Evolutionary conservation across 2,797 vertebrate genomes (phyloP), one percentile per base, ranked within the genome.

Genomic region (Botia kubotai): DNA sequence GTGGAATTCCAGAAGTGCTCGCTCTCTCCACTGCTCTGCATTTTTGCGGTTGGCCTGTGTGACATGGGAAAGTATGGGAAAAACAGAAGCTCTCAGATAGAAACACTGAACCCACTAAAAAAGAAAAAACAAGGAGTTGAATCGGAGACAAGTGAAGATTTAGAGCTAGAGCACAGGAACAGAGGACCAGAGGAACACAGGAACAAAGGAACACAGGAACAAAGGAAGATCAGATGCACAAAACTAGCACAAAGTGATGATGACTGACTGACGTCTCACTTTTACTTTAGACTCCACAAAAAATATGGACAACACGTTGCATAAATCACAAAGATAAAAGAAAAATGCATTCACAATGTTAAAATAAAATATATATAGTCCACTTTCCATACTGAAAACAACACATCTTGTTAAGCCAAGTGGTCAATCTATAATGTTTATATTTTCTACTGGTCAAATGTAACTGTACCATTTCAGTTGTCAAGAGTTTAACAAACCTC

Each of bases 31-130:
- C 94, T 94, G 93, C 94, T 91, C 93, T 95, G 93, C 96, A 96
- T 98, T 97, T 95, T 97, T 98, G 96, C 91, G 96, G 96, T 96
- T 93, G 94, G 95, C 94, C 93, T 94, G 92, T 95, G 93, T 97
- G 96, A 97, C 96, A 96, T 93, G 95, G 94, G 94, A 94, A 95
- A 98, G 96, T 98, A 96, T 98, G 97, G 96, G 97, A 98, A 98
- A 97, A 97, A 96, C 95, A 94, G 96, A 97, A 97, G 95, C 95
- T 92, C 92, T 92, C 92, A 75, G 92, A 94, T 95, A 93, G 92
- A 94, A 95, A 93, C 89, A 86, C 92, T 91, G 90, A 89, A 90
- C 82, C 82, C 89, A 87, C 88, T 85, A 90, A 92, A 87, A 80
- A 82, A 83, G 70, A 73, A 84, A 79, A 85, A 81, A 91, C 91